Evolutionary conservation across 2,113 vertebrate genomes (phyloP), one percentile per base, ranked within the genome.

Genomic region (Ondatra zibethicus): DNA sequence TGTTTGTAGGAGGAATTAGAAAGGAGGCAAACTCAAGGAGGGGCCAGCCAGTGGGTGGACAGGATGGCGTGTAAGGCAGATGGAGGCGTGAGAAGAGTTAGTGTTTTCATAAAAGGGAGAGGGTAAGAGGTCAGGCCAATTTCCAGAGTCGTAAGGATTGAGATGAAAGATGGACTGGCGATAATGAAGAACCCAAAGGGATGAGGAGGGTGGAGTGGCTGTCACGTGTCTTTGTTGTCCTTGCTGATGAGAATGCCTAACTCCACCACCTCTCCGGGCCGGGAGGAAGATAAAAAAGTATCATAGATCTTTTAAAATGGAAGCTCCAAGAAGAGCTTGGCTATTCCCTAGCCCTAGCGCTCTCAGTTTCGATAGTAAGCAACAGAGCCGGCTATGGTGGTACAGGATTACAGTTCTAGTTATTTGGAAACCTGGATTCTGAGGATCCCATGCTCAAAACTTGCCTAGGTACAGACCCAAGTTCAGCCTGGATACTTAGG

Each of bases 1-100:
- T 89, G 75, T 91, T 95, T 73, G 85, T 94, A 92, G 95, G 91
- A 97, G 92, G 96, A 92, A 65, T 97, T 85, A 80, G 93, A 92
- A 50, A 92, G 75, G 1, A 92, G 92, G 82, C 72, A 91, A 75
- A 70, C 65, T 36, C 50, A 61, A 77, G 82, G 72, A 36, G 36
- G 7, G 12, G 73, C 7, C 23, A 47, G 73, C 7, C 23, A 47
- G 72, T 17, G 31, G 47, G 65, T 16, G 31, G 73, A 86, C 91
- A 90, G 95, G 76, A 88, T 14, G 10, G 36, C 36, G 17, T 16
- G 25, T 65, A 39, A 89, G 78, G 78, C 93, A 92, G 77, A 80
- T 8, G 39, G 88, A 97, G 76, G 89, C 72, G 52, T 36, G 68
- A 96, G 47, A 96, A 50, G 65, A 96, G 55, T 91, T 87, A 76